Percentiles rank a stretch among this genome's conserved stretches.
phyloP scores from a whole-genome alignment of 2,888 invertebrate genomes.

The Xanthostigma xanthostigma region DNA sequence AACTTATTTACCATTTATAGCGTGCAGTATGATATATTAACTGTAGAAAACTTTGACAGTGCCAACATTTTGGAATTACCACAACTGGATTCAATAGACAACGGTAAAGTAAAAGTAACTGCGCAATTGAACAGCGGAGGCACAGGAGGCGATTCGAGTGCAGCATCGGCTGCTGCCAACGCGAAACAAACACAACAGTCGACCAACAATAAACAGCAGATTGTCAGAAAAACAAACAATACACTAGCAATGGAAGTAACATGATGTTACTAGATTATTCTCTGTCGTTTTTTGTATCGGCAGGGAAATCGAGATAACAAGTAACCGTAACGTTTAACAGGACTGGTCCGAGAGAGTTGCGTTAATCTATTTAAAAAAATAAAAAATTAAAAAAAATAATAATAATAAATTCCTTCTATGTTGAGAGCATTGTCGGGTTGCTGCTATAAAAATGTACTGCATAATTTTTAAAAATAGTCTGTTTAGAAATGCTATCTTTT shows the following conservation, averaged over 20 bases:
- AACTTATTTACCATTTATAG: too few relatives aligned
- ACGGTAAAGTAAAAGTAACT: not conserved
- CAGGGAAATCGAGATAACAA: not conserved
- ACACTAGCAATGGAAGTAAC: constrained; percentile 45
- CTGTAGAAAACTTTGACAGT: not conserved
- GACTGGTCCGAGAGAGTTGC: not conserved
- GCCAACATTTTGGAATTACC: not conserved
- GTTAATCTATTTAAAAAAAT: not conserved
- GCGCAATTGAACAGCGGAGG: too few relatives aligned
- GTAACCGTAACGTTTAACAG: too few relatives aligned
- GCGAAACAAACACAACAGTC: constrained; percentile 22
- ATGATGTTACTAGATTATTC: constrained; percentile 32
- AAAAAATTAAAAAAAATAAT: not conserved
- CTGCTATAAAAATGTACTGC: not conserved
- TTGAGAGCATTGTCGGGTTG: not conserved
- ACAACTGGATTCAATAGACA: not conserved
- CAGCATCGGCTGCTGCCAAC: constrained; percentile 19
- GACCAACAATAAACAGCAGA: constrained; percentile 16
- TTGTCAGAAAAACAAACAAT: constrained; percentile 34
- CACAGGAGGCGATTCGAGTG: constrained; percentile 4
- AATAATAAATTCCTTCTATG: not conserved
- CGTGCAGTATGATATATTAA: too few relatives aligned
- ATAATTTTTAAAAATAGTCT: not conserved
- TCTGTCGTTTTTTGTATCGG: constrained; percentile 11
- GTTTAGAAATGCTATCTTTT: too few relatives aligned